Conservation (phyloP, 2,797 vertebrate genomes). For the Acomys russatus region DNA sequence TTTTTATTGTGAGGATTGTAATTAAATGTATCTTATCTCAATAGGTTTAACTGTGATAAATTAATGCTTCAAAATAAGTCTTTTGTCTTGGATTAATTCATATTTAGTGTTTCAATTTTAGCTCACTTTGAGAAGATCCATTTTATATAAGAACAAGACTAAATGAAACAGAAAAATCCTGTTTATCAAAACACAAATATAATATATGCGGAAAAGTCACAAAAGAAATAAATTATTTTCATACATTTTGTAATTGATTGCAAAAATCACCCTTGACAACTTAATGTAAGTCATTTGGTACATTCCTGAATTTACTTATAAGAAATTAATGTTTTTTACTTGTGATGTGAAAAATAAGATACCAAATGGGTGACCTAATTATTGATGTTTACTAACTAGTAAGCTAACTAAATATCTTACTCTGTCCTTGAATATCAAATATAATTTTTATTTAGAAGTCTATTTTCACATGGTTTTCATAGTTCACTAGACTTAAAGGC, state of each 20-base stretch:
- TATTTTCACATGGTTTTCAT: neutral
- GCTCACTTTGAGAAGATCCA: neutral
- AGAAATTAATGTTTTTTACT: neutral
- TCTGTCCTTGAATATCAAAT: neutral
- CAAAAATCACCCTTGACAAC: neutral
- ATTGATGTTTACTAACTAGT: neutral
- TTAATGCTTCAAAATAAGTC: slow-evolving; percentile 75
- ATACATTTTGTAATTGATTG: slow-evolving; percentile 20
- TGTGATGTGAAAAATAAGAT: neutral
- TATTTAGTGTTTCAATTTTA: slow-evolving; percentile 61
- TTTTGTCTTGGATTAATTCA: slow-evolving; percentile 69
- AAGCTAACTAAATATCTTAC: neutral
- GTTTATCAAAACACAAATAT: slow-evolving; percentile 7
- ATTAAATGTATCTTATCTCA: slow-evolving; percentile 73
- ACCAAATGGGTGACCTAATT: neutral
- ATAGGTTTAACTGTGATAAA: slow-evolving; percentile 68
- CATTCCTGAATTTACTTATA: neutral
- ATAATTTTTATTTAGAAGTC: neutral
- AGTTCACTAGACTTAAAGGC: neutral
- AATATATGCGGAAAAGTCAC: neutral
- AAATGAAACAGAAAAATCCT: neutral
- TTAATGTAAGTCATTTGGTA: neutral
- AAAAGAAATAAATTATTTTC: slow-evolving; percentile 10
- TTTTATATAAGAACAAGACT: slow-evolving; percentile 30
- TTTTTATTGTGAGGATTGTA: slow-evolving; percentile 54